Evolutionary conservation across 2,888 invertebrate genomes (phyloP).

Genomic region (Acronicta psi): DNA sequence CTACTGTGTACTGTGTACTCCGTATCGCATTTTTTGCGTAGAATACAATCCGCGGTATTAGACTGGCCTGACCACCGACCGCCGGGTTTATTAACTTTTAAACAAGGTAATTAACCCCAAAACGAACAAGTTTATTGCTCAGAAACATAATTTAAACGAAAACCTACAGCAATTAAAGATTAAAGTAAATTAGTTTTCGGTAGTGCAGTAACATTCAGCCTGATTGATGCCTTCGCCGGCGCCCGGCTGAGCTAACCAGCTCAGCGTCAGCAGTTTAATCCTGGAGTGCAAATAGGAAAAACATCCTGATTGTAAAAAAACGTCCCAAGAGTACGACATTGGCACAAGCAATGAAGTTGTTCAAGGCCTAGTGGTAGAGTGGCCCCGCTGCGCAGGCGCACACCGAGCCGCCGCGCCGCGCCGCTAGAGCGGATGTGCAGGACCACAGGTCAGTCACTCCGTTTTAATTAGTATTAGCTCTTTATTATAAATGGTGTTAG

Average conservation of each 20-base stretch:
- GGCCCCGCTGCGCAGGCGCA: constrained; percentile 1
- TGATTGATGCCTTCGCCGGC: neutral
- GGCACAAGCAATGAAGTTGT: constrained; percentile 7
- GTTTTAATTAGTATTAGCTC: constrained; percentile 22
- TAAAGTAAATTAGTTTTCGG: constrained; percentile 24
- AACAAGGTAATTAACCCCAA: constrained; percentile 53
- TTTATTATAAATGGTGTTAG: constrained; percentile 11
- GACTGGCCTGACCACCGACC: neutral
- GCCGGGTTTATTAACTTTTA: constrained; percentile 35
- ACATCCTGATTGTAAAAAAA: too few species aligned
- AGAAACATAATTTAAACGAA: constrained; percentile 42
- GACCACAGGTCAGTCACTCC: constrained; percentile 42
- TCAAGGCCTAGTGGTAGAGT: neutral
- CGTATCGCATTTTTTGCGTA: constrained; percentile 14
- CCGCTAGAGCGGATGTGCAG: constrained; percentile 2
- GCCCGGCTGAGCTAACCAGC: too few species aligned
- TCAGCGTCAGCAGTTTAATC: too few species aligned
- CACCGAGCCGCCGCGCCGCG: neutral
- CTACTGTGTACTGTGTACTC: too few species aligned
- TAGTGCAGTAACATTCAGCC: neutral
- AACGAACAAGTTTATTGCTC: constrained; percentile 41
- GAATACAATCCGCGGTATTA: constrained; percentile 11
- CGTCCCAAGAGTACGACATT: neutral
- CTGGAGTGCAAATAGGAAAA: too few species aligned
- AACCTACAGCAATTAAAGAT: constrained; percentile 35